Conservation (phyloP, 2,797 vertebrate species). For the Phaenicophaeus curvirostris region DNA sequence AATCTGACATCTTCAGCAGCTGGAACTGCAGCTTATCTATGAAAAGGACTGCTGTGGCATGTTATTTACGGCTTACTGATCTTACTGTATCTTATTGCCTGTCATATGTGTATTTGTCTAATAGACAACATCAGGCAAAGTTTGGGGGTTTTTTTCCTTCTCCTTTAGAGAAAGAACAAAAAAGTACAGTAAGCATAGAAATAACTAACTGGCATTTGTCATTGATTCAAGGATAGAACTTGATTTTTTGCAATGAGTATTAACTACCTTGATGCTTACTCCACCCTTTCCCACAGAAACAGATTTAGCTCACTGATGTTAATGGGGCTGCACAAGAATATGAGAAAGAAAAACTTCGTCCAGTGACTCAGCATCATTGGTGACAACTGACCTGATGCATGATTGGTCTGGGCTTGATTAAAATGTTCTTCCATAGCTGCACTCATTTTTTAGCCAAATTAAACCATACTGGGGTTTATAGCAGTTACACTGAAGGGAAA, state of each 20-base stretch:
- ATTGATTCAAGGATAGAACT: neutral
- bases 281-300: neutral
- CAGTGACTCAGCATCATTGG: neutral
- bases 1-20: constrained; percentile 39
- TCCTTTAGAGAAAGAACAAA: neutral
- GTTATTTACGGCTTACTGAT: constrained; percentile 41
- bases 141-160: neutral
- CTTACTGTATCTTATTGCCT: constrained; percentile 17
- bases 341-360: neutral
- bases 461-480: neutral
- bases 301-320: neutral
- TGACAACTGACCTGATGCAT: neutral
- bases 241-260: neutral
- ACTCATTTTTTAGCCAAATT: neutral
- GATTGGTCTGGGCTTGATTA: neutral
- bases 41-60: constrained; percentile 7
- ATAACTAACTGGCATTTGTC: neutral
- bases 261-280: neutral
- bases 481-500: neutral
- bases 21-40: constrained; percentile 43
- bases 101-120: constrained; percentile 11
- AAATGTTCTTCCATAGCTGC: neutral
- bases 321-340: neutral
- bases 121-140: neutral
- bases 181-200: neutral